Base-by-base conservation (phyloP, 2,113 vertebrate species). In the Pollimyrus isidori region DNA sequence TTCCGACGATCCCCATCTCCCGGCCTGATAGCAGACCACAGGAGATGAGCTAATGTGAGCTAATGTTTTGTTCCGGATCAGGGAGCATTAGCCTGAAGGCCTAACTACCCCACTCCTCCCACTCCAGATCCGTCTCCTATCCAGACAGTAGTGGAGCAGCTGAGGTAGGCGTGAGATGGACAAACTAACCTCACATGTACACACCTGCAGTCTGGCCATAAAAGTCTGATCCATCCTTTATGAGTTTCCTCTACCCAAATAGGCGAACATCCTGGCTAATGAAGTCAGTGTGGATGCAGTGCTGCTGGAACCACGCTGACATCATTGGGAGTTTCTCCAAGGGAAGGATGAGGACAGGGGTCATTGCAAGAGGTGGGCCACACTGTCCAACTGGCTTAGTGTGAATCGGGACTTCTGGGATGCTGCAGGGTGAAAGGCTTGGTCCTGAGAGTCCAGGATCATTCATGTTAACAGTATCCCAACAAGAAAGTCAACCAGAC, bases 41-140 rank as follows among this genome's bases (percentile, higher is more conserved):
- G 92, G 92, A 92, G 73, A 94, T 95, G 94, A 95, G 93, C 91
- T 93, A 91, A 95, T 89, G 73, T 49, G 76, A 86, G 89, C 88
- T 91, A 90, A 91, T 95, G 90, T 91, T 93, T 92, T 89, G 89
- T 90, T 90, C 92, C 88, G 91, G 21, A 30, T 88, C 90, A 87
- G 86, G 88, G 90, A 92, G 90, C 56, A 19, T 73, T 89, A 92
- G 89, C 85, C 23, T 13, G 49, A 62, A 76, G 88, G 88, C 17
- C 58, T n/a, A 49, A 69, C 85, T 17, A 7, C 48, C 69, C 50
- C 46, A 48, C 45, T 23, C n/a, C 46, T 26, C 15, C 35, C 4
- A 42, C 73, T 1, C 73, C 35, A 80, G 73, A 4, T 39, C 17
- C 48, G 23, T 45, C 35, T 48, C 15, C 46, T 39, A 42, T 80